A percentile compares a stretch with the other conserved stretches of the same genome.
Conservation (phyloP, 2,888 invertebrate genomes). For the Stenodera caucasica region DNA sequence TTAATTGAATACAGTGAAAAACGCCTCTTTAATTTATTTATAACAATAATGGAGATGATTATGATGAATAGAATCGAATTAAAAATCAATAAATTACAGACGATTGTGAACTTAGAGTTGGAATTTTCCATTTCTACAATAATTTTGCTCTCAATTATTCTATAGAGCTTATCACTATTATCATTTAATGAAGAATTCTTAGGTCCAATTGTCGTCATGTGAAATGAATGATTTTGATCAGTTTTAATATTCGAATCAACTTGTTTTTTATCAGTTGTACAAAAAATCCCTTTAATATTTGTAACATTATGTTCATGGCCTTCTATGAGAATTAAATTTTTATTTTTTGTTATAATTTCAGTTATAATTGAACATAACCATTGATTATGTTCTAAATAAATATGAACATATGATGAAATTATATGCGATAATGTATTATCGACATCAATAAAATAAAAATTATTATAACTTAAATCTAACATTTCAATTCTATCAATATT, state of each 20-base stretch:
- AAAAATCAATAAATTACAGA: too few relatives aligned
- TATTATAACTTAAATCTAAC: slow-evolving; percentile 10
- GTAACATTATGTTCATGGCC: neutral
- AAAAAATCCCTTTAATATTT: neutral
- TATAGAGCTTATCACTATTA: too few relatives aligned
- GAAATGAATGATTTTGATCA: too few relatives aligned
- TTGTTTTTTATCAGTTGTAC: neutral
- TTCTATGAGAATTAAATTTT: neutral
- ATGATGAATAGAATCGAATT: too few relatives aligned
- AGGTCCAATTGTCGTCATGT: too few relatives aligned
- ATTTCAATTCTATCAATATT: neutral
- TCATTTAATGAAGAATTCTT: too few relatives aligned
- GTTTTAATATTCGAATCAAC: neutral
- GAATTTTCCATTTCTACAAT: too few relatives aligned
- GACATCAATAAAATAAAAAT: neutral
- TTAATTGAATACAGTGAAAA: too few relatives aligned
- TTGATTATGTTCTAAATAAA: neutral
- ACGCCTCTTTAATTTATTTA: too few relatives aligned
- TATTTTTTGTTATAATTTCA: neutral
- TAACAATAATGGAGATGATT: too few relatives aligned
- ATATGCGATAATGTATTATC: neutral
- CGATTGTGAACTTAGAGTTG: too few relatives aligned
- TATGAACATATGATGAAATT: neutral
- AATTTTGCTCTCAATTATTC: too few relatives aligned
- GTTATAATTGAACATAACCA: neutral